Evolutionary conservation across 2,797 vertebrate species (phyloP).

Genomic region (Myripristis murdjan): DNA sequence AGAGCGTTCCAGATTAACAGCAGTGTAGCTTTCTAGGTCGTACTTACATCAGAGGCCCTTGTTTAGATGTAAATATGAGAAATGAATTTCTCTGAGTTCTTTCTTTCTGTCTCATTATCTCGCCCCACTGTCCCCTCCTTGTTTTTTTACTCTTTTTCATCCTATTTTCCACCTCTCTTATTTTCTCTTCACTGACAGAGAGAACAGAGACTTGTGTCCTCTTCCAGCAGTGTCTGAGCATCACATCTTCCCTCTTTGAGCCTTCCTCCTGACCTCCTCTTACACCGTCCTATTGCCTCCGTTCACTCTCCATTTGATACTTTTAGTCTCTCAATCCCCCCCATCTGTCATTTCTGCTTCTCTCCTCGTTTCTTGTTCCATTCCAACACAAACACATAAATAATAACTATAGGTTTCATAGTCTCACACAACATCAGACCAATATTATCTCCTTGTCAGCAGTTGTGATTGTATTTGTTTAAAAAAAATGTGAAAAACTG

Average conservation of each 20-base stretch:
- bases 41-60: constrained; percentile 19
- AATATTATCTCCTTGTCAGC: no score
- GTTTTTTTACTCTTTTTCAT: constrained; percentile 24
- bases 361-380: background rate
- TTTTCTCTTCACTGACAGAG: background rate
- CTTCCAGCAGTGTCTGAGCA: constrained; percentile 1
- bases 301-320: background rate
- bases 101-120: constrained; percentile 39
- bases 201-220: constrained; percentile 11
- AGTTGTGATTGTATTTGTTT: no score
- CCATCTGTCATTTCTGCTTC: background rate
- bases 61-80: constrained; percentile 61
- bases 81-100: constrained; percentile 46
- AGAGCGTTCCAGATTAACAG: constrained; percentile 59
- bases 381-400: background rate
- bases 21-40: constrained; percentile 67
- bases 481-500: no score
- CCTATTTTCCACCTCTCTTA: constrained; percentile 11
- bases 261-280: background rate
- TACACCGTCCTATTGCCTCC: background rate
- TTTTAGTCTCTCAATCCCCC: constrained; percentile 2
- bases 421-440: no score
- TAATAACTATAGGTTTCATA: constrained; percentile 2
- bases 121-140: constrained; percentile 24
- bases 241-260: background rate